Percentiles rank a stretch among this genome's conserved stretches.
Conservation (phyloP, 2,797 vertebrate genomes). For the Hybognathus amarus region DNA sequence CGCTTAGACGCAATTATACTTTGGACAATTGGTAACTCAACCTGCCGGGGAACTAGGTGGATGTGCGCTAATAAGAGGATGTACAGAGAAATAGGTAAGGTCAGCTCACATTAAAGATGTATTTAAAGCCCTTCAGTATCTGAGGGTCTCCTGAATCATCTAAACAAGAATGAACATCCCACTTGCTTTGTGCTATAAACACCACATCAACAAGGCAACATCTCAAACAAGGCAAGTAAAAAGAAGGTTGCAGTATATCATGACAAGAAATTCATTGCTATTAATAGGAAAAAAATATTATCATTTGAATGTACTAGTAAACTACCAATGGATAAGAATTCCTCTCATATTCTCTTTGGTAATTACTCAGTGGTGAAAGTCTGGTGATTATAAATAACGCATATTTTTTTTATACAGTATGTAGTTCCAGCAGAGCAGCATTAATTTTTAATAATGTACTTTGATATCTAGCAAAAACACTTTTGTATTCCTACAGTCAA, state of each 20-base stretch:
- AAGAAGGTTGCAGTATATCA: not conserved
- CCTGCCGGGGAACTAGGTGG: not conserved
- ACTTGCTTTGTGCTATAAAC: not conserved
- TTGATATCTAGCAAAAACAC: constrained; percentile 14
- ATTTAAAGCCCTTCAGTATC: not conserved
- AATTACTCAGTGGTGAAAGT: not conserved
- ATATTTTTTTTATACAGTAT: not conserved
- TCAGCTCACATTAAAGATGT: not conserved
- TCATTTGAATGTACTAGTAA: not conserved
- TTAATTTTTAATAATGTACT: constrained; percentile 11
- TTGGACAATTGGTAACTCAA: constrained; percentile 5
- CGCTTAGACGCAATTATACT: constrained; percentile 26
- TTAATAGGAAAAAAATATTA: not conserved
- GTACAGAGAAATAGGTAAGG: not conserved
- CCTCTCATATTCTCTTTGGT: not conserved
- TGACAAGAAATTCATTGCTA: not conserved
- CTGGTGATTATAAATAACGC: not conserved
- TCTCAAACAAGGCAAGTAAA: not conserved
- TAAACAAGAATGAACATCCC: not conserved
- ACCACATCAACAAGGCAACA: not conserved
- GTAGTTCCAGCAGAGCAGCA: not conserved
- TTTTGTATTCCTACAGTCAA: not conserved
- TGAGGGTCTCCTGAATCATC: not conserved
- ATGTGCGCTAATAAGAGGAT: not conserved
- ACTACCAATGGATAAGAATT: not conserved